A percentile compares a stretch with the other conserved stretches of the same genome.
phyloP scores from a whole-genome alignment of 35 echinoderm and acorn worm species.

The Ophiothrix spiculata region DNA sequence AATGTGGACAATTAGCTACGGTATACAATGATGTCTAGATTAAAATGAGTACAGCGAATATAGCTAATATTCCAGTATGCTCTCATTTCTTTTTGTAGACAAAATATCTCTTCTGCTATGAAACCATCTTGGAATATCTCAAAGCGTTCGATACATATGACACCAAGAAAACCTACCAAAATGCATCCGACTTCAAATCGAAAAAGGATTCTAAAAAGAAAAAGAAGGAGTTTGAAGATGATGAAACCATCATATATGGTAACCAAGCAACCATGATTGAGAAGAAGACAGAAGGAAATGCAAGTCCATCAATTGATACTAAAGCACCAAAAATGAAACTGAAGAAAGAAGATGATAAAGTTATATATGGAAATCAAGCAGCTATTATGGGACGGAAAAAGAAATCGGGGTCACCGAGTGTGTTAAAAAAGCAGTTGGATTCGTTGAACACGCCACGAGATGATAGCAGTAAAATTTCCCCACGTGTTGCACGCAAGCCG shows the following conservation, averaged over 20 bases:
- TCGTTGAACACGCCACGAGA: too few species aligned
- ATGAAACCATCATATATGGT: not conserved
- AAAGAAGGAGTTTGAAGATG: not conserved
- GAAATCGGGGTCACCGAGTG: too few species aligned
- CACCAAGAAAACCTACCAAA: not conserved
- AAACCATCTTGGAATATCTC: not conserved
- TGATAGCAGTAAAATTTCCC: too few species aligned
- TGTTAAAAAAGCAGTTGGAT: too few species aligned
- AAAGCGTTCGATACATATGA: not conserved
- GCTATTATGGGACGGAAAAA: too few species aligned
- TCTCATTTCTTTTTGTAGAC: not conserved
- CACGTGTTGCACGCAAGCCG: too few species aligned
- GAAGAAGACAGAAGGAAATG: too few species aligned
- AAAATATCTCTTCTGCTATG: constrained; percentile 3
- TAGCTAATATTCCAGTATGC: not conserved
- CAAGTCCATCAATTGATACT: too few species aligned
- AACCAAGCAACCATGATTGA: not conserved
- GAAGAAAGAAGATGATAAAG: too few species aligned
- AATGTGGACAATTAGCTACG: not conserved
- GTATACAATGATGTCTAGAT: too few species aligned
- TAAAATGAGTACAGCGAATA: not conserved
- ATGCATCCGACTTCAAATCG: not conserved
- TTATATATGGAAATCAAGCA: too few species aligned
- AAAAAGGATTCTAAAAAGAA: not conserved
- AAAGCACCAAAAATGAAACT: too few species aligned